A percentile compares a stretch with the other conserved stretches of the same genome.
phyloP scores from a whole-genome alignment of 2,113 vertebrate genomes.

The Rostratula benghalensis region DNA sequence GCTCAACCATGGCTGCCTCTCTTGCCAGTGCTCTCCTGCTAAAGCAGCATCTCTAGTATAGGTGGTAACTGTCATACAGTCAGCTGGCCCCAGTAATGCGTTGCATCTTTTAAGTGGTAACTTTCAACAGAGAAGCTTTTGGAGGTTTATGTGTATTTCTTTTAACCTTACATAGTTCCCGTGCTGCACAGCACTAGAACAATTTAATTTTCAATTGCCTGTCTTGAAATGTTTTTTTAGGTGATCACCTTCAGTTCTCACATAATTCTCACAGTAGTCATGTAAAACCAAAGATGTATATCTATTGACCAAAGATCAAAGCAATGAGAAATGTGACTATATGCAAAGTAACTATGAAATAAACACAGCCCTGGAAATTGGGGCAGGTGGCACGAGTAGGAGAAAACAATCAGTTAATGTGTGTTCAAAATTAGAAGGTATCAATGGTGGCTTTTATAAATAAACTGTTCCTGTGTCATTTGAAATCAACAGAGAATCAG shows the following conservation, averaged over 20 bases:
- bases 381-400: not conserved
- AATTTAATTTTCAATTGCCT: not conserved
- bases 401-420: not conserved
- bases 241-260: not conserved
- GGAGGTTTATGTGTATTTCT: not conserved
- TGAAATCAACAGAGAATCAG: slow-evolving; percentile 2
- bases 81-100: not conserved
- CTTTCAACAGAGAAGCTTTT: not conserved
- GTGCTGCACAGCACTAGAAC: not conserved
- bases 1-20: not conserved
- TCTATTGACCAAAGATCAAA: not conserved
- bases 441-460: not conserved
- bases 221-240: not conserved
- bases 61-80: not conserved
- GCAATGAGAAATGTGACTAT: not conserved
- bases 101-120: not conserved
- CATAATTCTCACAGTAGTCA: not conserved
- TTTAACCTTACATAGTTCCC: not conserved
- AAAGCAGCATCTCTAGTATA: not conserved
- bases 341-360: not conserved
- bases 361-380: not conserved
- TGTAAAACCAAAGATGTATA: not conserved
- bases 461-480: not conserved
- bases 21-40: not conserved
- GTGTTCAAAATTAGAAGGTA: not conserved